Base-by-base conservation (phyloP, 2,113 vertebrate genomes). In the Verasper variegatus region DNA sequence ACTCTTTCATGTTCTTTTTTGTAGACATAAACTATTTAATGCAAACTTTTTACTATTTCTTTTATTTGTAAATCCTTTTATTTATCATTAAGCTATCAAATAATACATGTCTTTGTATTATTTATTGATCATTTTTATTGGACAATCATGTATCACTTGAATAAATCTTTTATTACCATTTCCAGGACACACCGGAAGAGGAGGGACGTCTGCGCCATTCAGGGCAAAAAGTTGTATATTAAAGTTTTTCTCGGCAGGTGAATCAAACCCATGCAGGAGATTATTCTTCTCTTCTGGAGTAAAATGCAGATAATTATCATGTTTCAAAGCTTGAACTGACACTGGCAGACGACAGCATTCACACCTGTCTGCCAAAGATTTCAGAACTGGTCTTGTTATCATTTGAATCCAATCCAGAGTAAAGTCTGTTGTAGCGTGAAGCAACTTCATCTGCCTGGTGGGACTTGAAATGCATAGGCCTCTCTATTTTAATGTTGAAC, bases 181-280 rank as follows among this genome's bases (percentile, higher is more conserved):
- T 37, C 35, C 35, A 37, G 7, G 35, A 47, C 45, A 17, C 45
- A 47, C 13, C 45, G 17, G 45, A 45, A 12, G 17, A 42, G 13
- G 14, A 37, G 27, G 7, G 54, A 58, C 5, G 0, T 23, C 2
- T 54, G 18, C 14, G 31, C 67, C n/a, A n/a, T 23, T 52, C 27
- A 5, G 52, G 78, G 52, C n/a, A 24, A 62, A 47, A 56, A n/a
- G 54, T 18, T 5, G 0, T 1, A 15, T 45, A 2, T 23, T 14
- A 3, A 31, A 73, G 64, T 58, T 27, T 54, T 40, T 82, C 13
- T 59, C 31, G 5, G 69, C 62, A 69, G 49, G 51, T 63, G 49
- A 55, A 47, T 61, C 4, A 5, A 24, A 12, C 13, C 1, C 15
- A 17, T 3, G 6, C 1, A 27, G 2, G 20, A 23, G 4, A 3